Evolutionary conservation across 2,797 vertebrate genomes (phyloP).

Genomic region (Merluccius polli): DNA sequence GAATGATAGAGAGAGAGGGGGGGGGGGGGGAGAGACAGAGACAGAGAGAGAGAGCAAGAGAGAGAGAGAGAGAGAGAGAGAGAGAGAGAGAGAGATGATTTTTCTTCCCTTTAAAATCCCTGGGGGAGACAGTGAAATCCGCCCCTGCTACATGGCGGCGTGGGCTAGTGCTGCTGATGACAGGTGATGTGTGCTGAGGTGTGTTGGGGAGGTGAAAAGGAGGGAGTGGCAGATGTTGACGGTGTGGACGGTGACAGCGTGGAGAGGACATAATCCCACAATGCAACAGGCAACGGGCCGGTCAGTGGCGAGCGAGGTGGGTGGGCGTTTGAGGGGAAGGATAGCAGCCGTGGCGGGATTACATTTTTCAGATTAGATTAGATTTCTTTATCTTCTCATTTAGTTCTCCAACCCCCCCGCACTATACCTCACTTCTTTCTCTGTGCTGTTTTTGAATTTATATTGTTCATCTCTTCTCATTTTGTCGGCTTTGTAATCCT

Average conservation of each 20-base stretch:
- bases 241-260: too few species aligned
- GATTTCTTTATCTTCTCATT: conserved; percentile 42
- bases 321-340: conserved; percentile 30
- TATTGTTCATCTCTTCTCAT: conserved; percentile 56
- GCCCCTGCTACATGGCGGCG: too few species aligned
- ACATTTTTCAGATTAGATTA: conserved; percentile 61
- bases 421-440: conserved; percentile 34
- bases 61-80: not conserved
- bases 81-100: not conserved
- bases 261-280: too few species aligned
- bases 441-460: conserved; percentile 44
- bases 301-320: too few species aligned
- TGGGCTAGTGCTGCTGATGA: too few species aligned
- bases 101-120: too few species aligned
- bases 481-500: conserved; percentile 68
- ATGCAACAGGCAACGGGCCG: too few species aligned
- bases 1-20: conserved; percentile 48
- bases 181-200: too few species aligned
- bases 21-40: conserved; percentile 30
- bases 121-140: too few species aligned
- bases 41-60: not conserved
- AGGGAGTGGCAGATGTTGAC: too few species aligned
- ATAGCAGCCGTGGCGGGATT: conserved; percentile 77
- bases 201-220: too few species aligned
- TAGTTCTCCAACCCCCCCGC: conserved; percentile 18